Evolutionary conservation across 2,888 invertebrate genomes (phyloP).

Genomic region (Eubasilissa splendida): DNA sequence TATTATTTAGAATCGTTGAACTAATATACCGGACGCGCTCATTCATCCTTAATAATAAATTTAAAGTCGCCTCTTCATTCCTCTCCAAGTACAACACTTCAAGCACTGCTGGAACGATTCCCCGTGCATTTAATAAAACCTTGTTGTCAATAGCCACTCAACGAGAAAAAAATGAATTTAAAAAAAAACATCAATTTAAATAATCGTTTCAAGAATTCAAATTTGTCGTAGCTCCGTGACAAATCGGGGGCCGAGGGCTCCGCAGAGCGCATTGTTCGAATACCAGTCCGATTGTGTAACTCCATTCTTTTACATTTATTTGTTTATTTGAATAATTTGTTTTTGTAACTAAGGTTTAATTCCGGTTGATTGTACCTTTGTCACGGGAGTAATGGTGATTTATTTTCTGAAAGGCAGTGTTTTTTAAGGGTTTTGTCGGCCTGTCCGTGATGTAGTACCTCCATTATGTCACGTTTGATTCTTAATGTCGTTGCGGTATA

Average conservation of each 20-base stretch:
- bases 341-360: slow-evolving; percentile 45
- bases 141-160: slow-evolving; percentile 44
- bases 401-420: slow-evolving; percentile 32
- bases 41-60: no score
- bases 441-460: slow-evolving; percentile 17
- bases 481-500: slow-evolving; percentile 25
- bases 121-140: slow-evolving; percentile 25
- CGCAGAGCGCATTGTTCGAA: slow-evolving; percentile 19
- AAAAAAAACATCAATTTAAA: slow-evolving; percentile 48
- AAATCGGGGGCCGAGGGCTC: slow-evolving; percentile 26
- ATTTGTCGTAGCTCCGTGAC: slow-evolving; percentile 43
- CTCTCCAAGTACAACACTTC: background rate
- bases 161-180: slow-evolving; percentile 44
- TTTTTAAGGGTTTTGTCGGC: slow-evolving; percentile 19
- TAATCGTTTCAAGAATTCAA: slow-evolving; percentile 44
- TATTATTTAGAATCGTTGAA: background rate
- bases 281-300: slow-evolving; percentile 19
- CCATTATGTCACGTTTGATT: background rate
- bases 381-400: slow-evolving; percentile 50
- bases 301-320: slow-evolving; percentile 52
- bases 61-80: no score
- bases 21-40: background rate
- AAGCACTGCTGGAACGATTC: background rate
- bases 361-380: slow-evolving; percentile 49
- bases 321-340: slow-evolving; percentile 55